phyloP scores from a whole-genome alignment of 1,140 invertebrate species.

The Coptotermes formosanus region DNA sequence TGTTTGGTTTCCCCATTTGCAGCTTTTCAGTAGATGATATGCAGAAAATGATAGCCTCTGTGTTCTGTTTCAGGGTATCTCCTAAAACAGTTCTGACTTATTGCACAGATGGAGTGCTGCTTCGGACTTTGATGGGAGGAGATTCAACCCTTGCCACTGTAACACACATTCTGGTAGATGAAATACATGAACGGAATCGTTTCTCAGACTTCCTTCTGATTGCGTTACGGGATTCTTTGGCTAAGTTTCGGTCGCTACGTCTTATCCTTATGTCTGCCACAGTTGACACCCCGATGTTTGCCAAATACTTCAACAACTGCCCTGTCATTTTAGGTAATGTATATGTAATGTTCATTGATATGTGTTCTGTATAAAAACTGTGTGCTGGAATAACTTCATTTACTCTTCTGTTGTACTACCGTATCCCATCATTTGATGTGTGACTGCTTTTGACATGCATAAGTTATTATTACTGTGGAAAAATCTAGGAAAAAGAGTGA shows the following conservation, averaged over 20 bases:
- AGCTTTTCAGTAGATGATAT: background rate
- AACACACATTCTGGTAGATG: conserved; percentile 89
- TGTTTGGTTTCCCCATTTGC: background rate
- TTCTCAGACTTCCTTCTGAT: conserved; percentile 91
- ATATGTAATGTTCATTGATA: too few species aligned
- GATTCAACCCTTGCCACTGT: conserved; percentile 65
- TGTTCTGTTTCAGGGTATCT: conserved; percentile 59
- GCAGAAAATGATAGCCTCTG: background rate
- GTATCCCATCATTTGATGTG: too few species aligned
- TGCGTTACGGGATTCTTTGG: conserved; percentile 73
- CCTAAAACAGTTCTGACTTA: conserved; percentile 82
- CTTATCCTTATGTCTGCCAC: conserved; percentile 96
- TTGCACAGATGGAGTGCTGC: conserved; percentile 87
- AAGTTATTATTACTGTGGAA: too few species aligned
- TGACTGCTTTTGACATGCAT: too few species aligned
- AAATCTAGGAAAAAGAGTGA: too few species aligned
- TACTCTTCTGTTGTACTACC: too few species aligned
- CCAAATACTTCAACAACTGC: conserved; percentile 78
- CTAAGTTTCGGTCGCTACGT: conserved; percentile 69
- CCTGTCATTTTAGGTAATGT: conserved; percentile 60
- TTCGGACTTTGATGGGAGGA: conserved; percentile 80
- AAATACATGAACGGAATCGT: conserved; percentile 91
- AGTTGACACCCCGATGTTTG: conserved; percentile 76
- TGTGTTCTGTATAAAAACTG: too few species aligned
- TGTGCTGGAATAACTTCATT: too few species aligned